A percentile compares a stretch with the other conserved stretches of the same genome.
phyloP scores from a whole-genome alignment of 2,113 vertebrate species.

The Phylloscopus trochiloides region DNA sequence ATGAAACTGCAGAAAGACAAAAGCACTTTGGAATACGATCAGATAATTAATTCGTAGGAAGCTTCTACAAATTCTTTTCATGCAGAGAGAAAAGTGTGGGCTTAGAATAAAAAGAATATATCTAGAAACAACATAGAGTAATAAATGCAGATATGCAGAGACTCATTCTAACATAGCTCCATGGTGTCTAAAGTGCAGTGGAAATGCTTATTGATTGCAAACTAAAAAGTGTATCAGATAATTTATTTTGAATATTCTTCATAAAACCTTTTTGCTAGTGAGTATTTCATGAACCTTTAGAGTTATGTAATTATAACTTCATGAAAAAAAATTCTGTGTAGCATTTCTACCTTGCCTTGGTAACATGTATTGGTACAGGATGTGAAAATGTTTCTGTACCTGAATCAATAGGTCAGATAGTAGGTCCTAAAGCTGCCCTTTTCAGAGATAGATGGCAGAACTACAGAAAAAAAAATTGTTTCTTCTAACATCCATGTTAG shows the following conservation, averaged over 20 bases:
- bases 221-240: neutral
- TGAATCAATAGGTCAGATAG: neutral
- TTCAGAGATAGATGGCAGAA: neutral
- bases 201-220: neutral
- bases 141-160: neutral
- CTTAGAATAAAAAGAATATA: neutral
- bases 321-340: neutral
- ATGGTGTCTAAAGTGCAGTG: neutral
- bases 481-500: neutral
- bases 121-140: neutral
- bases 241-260: neutral
- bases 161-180: neutral
- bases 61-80: neutral
- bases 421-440: neutral
- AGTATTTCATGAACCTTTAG: neutral
- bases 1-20: neutral
- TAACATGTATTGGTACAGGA: neutral
- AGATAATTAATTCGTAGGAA: neutral
- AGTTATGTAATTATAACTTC: neutral
- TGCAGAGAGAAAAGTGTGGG: neutral
- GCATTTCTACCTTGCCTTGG: neutral
- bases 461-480: neutral
- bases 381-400: neutral
- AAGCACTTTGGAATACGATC: neutral
- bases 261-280: neutral